Conservation (phyloP, 1,140 invertebrate species). For the Vollenhovia emeryi region DNA sequence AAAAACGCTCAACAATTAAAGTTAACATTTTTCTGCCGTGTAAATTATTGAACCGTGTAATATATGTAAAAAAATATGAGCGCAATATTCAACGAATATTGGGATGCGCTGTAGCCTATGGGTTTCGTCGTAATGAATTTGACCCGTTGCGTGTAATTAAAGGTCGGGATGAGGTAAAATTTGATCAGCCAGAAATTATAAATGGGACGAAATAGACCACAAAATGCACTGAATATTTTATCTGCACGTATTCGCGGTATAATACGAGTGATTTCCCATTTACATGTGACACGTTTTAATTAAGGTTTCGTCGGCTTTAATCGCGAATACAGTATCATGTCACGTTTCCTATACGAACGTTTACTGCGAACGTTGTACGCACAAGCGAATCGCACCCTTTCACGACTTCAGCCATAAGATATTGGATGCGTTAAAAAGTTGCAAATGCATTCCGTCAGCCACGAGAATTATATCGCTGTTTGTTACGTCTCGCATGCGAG, state of each 20-base stretch:
- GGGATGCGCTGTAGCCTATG: background rate
- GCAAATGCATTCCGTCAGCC: constrained; percentile 29
- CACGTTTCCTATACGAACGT: background rate
- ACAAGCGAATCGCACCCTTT: constrained; percentile 26
- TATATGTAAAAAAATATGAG: background rate
- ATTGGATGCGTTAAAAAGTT: constrained; percentile 46
- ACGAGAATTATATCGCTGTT: constrained; percentile 51
- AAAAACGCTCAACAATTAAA: background rate
- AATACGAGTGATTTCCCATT: constrained; percentile 45
- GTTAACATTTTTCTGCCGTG: background rate
- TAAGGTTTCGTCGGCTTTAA: constrained; percentile 47
- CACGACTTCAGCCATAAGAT: constrained; percentile 8
- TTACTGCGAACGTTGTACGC: background rate
- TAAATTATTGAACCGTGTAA: background rate
- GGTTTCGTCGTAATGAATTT: constrained; percentile 33
- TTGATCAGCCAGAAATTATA: constrained; percentile 41
- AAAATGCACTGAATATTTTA: constrained; percentile 44
- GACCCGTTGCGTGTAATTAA: constrained; percentile 31
- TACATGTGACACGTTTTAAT: constrained; percentile 49
- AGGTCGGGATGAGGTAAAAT: constrained; percentile 21
- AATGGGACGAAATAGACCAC: constrained; percentile 39
- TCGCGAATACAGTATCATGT: background rate
- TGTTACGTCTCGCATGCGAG: constrained; percentile 47
- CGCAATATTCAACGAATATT: background rate
- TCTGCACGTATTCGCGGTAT: constrained; percentile 15